Base-by-base conservation (phyloP, 2,888 invertebrate species). In the Therioaphis trifolii region DNA sequence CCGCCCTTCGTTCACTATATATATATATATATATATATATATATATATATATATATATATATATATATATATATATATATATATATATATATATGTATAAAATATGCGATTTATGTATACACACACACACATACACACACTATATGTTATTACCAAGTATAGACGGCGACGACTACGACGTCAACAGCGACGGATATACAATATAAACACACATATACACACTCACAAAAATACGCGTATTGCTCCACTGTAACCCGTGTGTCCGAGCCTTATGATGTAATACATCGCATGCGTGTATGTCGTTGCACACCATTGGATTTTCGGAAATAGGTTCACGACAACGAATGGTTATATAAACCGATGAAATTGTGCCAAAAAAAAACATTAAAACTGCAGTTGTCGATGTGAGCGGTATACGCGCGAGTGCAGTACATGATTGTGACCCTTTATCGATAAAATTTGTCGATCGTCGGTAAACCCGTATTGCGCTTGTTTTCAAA, bases 251-350 rank as follows among this genome's bases (percentile, higher is more conserved):
- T 27, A 21, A 58, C 58, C 43, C 24, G 35, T 18, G 58, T 75
- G 46, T 63, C 29, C 63, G 63, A 49, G n/a, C 49, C 7, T 9
- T 46, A 15, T 77, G 76, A 77, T 77, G 76, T 66, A 77, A 77
- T 21, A 55, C 43, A 46, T 77, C 11, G 24, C n/a, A 58, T 43
- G 35, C 18, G 15, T 71, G 4, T 46, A 46, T 79, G 58, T 40
- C 24, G 5, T 68, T 52, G 35, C 55, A 55, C 27, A 4, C 35
- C 35, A 12, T 69, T 18, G 24, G 69, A 55, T 69, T 80, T 58
- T 69, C 2, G 71, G 71, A 40, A 80, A 79, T 27, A 29, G 35
- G 35, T 35, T 5, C 35, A 7, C n/a, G 35, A 7, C 27, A 5
- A 29, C 24, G 27, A 43, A 14, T n/a, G 29, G 46, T 77, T 77